Percentiles rank a stretch among this genome's conserved stretches.
Evolutionary conservation across 2,888 invertebrate species (phyloP).

Genomic region (Chaetoderma sp.): DNA sequence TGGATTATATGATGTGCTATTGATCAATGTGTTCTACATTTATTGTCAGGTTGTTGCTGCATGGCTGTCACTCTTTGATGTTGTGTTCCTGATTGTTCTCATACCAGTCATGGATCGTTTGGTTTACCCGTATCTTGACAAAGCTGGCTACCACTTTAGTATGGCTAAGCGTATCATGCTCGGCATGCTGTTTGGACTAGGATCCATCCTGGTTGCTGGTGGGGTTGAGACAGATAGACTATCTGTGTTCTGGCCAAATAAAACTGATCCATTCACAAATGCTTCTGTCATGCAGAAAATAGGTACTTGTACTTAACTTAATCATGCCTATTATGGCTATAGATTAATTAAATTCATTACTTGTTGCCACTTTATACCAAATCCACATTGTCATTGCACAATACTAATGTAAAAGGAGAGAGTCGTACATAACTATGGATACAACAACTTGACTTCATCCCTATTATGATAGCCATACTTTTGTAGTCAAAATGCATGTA

Average conservation of each 20-base stretch:
- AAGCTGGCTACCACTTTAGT: conserved; percentile 61
- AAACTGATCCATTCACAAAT: conserved; percentile 28
- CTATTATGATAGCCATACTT: no score
- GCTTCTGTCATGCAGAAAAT: conserved; percentile 46
- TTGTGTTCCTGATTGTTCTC: conserved; percentile 69
- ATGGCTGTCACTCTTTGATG: conserved; percentile 71
- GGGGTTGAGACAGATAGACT: conserved; percentile 68
- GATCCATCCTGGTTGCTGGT: conserved; percentile 69
- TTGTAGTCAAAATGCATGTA: no score
- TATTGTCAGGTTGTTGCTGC: conserved; percentile 69
- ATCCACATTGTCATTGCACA: no score
- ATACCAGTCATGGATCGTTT: conserved; percentile 71
- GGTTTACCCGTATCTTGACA: conserved; percentile 70
- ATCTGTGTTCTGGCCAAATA: conserved; percentile 45
- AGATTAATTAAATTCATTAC: no score
- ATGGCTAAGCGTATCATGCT: conserved; percentile 67
- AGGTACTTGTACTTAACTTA: no score
- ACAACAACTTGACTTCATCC: no score
- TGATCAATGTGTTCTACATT: background rate
- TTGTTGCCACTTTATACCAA: no score
- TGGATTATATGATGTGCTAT: no score
- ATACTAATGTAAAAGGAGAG: no score
- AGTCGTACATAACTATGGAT: no score
- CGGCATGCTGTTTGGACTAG: conserved; percentile 70
- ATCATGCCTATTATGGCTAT: no score